Evolutionary conservation across 2,888 invertebrate genomes (phyloP), one percentile per base, ranked within the genome.

Genomic region (Molanna angustata): DNA sequence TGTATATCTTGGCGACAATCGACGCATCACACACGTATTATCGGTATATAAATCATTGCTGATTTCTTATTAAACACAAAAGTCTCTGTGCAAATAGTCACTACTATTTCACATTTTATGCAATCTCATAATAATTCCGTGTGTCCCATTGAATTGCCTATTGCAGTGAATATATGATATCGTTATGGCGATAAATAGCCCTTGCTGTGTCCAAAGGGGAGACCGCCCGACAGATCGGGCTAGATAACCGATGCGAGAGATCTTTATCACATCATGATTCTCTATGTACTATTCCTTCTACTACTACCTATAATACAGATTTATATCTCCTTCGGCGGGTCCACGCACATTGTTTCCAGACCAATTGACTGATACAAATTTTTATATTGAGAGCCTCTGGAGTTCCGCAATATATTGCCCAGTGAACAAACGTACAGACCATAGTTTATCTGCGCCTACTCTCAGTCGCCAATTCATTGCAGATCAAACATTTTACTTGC

Each of bases 151-250:
- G 48, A 58, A 56, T 58, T 58, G 56, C 58, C 58, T 54, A 56
- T 56, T 54, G 56, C 56, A 48, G 58, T 58, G 58, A 58, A 58
- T 58, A 58, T 58, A 58, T 52, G 58, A 58, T 58, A 50, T 56
- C 56, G 54, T 47, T 51, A 48, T 32, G 48, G 53, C 56, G 54
- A 58, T 58, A 58, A 58, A 58, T 58, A 58, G 58, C 56, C 35
- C 31, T 35, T 50, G 46, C 53, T 31, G 40, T 27, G 44, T 35
- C 42, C 31, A 47, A 54, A 49, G 49, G 41, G 27, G 37, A 47
- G 45, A 47, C 58, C 56, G 56, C 56, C 52, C 13, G 49, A 56
- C 56, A 53, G 58, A 58, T 58, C 53, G 51, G 56, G 16, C 49
- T 51, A 52, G 57, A 57, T 57, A 57, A 54, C 33, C 46, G 22